Conservation (phyloP, 2,888 invertebrate species). For the Hirtodrosophila cameraria region DNA sequence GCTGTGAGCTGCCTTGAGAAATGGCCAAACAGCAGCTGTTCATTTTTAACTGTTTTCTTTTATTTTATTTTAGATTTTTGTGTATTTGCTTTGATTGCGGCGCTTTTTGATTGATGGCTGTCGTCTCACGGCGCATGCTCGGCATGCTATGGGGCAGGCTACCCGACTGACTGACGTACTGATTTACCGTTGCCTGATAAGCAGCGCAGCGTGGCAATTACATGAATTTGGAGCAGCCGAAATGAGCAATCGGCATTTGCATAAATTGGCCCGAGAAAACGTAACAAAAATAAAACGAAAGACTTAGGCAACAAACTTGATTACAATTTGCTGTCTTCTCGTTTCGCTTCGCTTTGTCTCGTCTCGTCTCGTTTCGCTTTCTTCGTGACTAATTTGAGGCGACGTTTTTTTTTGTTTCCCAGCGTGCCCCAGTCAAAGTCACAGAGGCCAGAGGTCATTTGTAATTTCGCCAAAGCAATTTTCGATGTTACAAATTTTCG, state of each 20-base stretch:
- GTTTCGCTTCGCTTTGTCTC: not conserved
- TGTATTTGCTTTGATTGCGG: constrained; percentile 55
- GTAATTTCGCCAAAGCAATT: constrained; percentile 58
- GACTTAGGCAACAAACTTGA: constrained; percentile 71
- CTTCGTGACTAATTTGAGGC: constrained; percentile 69
- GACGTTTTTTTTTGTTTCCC: constrained; percentile 64
- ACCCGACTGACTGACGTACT: constrained; percentile 60
- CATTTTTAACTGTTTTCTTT: constrained; percentile 52
- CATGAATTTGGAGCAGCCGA: constrained; percentile 69
- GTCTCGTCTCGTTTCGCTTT: constrained; percentile 44
- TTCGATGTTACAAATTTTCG: constrained; percentile 66
- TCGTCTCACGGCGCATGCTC: constrained; percentile 71
- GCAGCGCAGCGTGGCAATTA: constrained; percentile 62
- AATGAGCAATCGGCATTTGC: constrained; percentile 65
- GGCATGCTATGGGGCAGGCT: constrained; percentile 60
- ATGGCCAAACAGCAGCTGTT: constrained; percentile 51
- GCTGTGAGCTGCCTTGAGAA: constrained; percentile 8
- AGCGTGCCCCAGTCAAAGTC: constrained; percentile 40
- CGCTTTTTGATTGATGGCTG: constrained; percentile 74
- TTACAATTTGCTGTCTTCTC: constrained; percentile 38
- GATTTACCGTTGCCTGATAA: constrained; percentile 72
- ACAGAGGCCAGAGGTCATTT: constrained; percentile 58
- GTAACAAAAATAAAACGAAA: constrained; percentile 48
- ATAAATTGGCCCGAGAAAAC: constrained; percentile 66
- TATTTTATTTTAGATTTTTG: constrained; percentile 4